Base-by-base conservation (phyloP, 2,113 vertebrate genomes). In the Meles meles region DNA sequence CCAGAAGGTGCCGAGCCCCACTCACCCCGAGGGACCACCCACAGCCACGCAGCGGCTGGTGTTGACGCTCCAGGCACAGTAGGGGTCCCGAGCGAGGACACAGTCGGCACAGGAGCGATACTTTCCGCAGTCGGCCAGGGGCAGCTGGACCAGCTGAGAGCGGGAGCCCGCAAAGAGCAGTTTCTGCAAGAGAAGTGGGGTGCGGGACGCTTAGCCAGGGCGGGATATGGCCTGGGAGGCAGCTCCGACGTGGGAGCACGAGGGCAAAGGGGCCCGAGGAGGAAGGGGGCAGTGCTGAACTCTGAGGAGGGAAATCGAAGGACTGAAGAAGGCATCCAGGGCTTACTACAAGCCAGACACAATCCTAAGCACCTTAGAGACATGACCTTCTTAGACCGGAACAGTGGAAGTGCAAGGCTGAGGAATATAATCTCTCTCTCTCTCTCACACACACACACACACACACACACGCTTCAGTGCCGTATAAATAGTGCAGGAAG, bases 101-200 rank as follows among this genome's bases (percentile, higher is more conserved):
- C 99, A 99, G 98, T 99, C 99, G 0, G 99, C 99, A 93, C 99
- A 99, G 14, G 99, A 99, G 84, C 98, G 99, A 98, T 99, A 99
- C 96, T 99, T 99, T 95, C 98, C 97, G 39, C 99, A 99, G 98
- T 99, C 99, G 0, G 99, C 99, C 98, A 99, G 98, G 59, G 99
- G 99, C 97, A 99, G 97, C 99, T 99, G 99, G 9, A 99, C 99
- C 95, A 99, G 99, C 95, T 99, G 99, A 0, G 99, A 98, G 13
- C 98, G 99, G 23, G 99, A 99, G 55, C 99, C 99, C 0, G 99
- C 99, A 34, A 99, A 99, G 59, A 99, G 98, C 97, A 99, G 98
- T 98, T 99, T 99, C 99, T 99, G 71, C 34, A 27, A 69, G 55
- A 76, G 25, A 63, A 92, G 67, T 20, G 37, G 94, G 86, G 94